A percentile compares a stretch with the other conserved stretches of the same genome.
phyloP scores from a whole-genome alignment of 2,888 invertebrate genomes.

The Graphium colonna region DNA sequence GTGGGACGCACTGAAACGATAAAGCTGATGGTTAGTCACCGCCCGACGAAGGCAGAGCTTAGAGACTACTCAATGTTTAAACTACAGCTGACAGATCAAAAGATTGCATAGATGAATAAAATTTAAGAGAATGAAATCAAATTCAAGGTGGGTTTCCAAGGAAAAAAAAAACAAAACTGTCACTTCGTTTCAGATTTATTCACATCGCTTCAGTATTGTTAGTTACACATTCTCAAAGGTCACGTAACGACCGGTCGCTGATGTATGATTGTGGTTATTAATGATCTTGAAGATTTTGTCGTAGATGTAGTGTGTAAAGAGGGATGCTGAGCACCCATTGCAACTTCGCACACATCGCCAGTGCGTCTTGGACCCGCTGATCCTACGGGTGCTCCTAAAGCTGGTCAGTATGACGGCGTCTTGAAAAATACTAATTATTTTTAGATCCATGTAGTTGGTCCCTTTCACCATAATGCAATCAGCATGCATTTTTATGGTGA shows the following conservation, averaged over 20 bases:
- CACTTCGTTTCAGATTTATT: too few relatives aligned
- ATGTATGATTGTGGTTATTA: constrained; percentile 22
- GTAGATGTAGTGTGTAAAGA: constrained; percentile 29
- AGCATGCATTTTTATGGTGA: too few relatives aligned
- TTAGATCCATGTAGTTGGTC: too few relatives aligned
- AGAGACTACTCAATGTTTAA: not conserved
- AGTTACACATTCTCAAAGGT: not conserved
- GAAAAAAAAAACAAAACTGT: too few relatives aligned
- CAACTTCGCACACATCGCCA: constrained; percentile 41
- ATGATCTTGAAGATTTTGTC: constrained; percentile 5
- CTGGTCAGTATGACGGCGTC: constrained; percentile 19
- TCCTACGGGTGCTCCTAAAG: constrained; percentile 16
- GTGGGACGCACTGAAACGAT: constrained; percentile 52
- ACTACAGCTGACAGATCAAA: not conserved
- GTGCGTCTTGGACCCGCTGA: constrained; percentile 24
- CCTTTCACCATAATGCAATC: too few relatives aligned
- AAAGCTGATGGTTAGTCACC: not conserved
- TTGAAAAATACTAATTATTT: not conserved
- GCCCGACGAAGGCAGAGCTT: not conserved
- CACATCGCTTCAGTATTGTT: too few relatives aligned
- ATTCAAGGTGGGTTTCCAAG: too few relatives aligned
- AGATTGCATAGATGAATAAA: too few relatives aligned
- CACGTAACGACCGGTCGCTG: not conserved
- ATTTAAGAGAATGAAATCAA: too few relatives aligned
- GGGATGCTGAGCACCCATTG: constrained; percentile 33